Base-by-base conservation (phyloP, 2,888 invertebrate genomes). In the Drosophila cyrtoloma region DNA sequence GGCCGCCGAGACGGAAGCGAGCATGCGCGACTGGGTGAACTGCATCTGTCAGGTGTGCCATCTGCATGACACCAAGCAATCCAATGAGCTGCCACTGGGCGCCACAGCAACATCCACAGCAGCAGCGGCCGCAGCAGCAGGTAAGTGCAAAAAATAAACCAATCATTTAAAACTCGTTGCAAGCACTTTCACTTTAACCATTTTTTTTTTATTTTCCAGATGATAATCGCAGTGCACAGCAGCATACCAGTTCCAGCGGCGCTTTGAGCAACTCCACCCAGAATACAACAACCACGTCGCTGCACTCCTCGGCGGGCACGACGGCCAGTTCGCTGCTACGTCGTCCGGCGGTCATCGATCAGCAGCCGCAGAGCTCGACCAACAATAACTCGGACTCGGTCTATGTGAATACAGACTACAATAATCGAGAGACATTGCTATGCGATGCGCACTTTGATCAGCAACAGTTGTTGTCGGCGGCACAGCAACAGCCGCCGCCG, bases 11-110 rank as follows among this genome's bases (percentile, higher is more conserved):
- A 96, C 96, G 39, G 98, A 98, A 92, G 95, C 95, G 55, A 98
- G 98, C 90, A 98, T 99, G 98, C 97, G 96, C 85, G 96, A 96
- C 92, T 99, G 99, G 99, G 98, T 99, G 14, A 97, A 97, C 91
- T 97, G 97, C 73, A 97, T 99, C 82, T 99, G 99, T 93, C 96
- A 96, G 93, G 98, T 98, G 51, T 99, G 98, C 93, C 97, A 97
- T 57, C 94, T 98, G 72, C 96, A 97, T 91, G 96, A 97, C 69
- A 93, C 93, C 61, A 93, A 93, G 72, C 93, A 93, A 60, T 91
- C 92, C 12, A 92, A 86, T 56, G 92, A 93, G 35, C 70, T 91
- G 66, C 92, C 87, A 5, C 42, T 86, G 64, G 84, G 85, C 30
- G 80, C 84, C 57, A 80, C 71, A 89, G 86, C 79, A 30, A 42